Base-by-base conservation (phyloP, 1,140 invertebrate species). In the Daktulosphaira vitifoliae region DNA sequence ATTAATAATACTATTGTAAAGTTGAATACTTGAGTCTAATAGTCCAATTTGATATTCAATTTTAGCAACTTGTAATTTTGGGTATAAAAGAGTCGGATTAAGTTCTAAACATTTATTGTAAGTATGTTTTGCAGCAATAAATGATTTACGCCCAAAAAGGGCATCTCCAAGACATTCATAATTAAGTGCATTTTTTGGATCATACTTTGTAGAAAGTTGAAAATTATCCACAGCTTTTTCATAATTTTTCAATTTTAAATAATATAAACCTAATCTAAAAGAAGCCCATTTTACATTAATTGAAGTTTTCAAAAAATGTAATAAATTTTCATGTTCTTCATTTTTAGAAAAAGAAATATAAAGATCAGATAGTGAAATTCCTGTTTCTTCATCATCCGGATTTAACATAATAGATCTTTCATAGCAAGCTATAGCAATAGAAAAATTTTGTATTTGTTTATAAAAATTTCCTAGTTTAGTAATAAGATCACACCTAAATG, bases 391-490 rank as follows among this genome's bases (percentile, higher is more conserved):
- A 18, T 59, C 25, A 18, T 59, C 54, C 11, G 54, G 39, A 46
- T 59, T 59, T 1, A 59, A 44, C 16, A 59, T 16, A 18, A 59
- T 16, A 9, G 54, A 59, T 46, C 44, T 59, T 44, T 59, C 54
- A 44, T 59, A 59, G 2, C 54, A 59, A 26, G 39, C 25, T 23
- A 59, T 44, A 3, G 54, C 54, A 25, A 44, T 20, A 20, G 54
- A 2, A 25, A 59, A 46, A 5, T 44, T 37, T 20, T 59, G 42
- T 4, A 44, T 59, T 59, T 59, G 22, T 44, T 23, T 59, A 16
- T 59, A 59, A 59, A 26, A 59, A 18, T 59, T 38, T 29, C 54
- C 54, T 44, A 59, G 25, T 26, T 46, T 59, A 5, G 39, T 59
- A 18, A 59, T 59, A 11, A 59, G 25, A 18, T 59, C 54, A 44